phyloP scores from a whole-genome alignment of 1,140 invertebrate genomes.

The Neomicropteryx cornuta region DNA sequence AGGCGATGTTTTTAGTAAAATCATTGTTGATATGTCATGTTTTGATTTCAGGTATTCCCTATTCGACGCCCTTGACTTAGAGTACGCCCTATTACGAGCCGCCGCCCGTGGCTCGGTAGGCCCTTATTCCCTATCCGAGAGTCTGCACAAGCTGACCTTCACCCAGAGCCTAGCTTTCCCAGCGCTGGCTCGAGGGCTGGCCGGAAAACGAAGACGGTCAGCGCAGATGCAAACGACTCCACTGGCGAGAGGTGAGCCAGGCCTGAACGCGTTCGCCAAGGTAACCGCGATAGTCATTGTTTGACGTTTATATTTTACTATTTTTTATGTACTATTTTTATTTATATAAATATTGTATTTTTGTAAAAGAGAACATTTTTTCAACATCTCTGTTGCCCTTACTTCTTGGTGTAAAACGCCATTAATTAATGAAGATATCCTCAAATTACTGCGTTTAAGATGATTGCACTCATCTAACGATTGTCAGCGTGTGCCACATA shows the following conservation, averaged over 20 bases:
- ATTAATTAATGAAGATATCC: no score
- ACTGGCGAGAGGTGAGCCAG: conserved; percentile 34
- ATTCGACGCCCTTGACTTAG: conserved; percentile 58
- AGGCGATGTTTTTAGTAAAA: no score
- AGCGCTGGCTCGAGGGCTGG: conserved; percentile 54
- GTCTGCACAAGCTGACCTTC: conserved; percentile 62
- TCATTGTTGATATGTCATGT: no score
- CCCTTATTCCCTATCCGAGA: conserved; percentile 59
- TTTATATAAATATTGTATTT: no score
- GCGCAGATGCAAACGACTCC: conserved; percentile 38
- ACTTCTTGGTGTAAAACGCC: no score
- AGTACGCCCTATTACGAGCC: conserved; percentile 55
- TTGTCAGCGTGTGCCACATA: no score
- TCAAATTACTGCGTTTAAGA: no score
- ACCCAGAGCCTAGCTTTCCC: conserved; percentile 65
- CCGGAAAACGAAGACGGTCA: conserved; percentile 48
- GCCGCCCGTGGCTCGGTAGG: conserved; percentile 59
- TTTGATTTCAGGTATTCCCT: conserved; percentile 50
- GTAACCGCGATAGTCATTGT: background rate
- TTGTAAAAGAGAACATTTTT: no score
- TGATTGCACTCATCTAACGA: no score
- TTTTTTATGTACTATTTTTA: no score
- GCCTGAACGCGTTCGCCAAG: conserved; percentile 58
- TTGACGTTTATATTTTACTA: no score
- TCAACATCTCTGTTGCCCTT: no score